These are phyloP conservation scores for Erynnis tages DNA, from an alignment of 2,888 invertebrate species.

Conservation along the genomic window DNA sequence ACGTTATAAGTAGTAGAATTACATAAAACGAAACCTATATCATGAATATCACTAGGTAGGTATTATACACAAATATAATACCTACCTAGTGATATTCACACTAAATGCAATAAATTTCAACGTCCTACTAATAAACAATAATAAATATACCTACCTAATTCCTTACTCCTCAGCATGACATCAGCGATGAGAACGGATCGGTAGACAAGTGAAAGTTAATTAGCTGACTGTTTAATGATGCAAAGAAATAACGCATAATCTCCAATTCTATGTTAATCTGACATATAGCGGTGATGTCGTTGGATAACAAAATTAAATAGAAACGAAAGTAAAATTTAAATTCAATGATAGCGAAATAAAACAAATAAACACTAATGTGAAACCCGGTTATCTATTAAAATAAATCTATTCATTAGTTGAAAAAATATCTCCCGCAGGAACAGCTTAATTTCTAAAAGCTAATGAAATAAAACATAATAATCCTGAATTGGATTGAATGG, in stretches of 20 bases:
- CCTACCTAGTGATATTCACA: too few species aligned
- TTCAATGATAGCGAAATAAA: neutral
- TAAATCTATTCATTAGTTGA: too few species aligned
- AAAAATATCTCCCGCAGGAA: neutral
- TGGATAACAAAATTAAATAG: constrained; percentile 9
- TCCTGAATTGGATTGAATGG: constrained; percentile 9
- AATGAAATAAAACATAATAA: constrained; percentile 1
- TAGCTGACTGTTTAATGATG: constrained; percentile 49
- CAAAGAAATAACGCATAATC: constrained; percentile 34
- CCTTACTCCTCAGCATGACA: constrained; percentile 51
- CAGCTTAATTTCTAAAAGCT: neutral
- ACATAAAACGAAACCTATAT: too few species aligned
- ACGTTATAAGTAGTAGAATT: too few species aligned
- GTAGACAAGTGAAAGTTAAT: constrained; percentile 64
- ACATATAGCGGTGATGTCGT: constrained; percentile 11
- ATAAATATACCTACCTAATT: too few species aligned
- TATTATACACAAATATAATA: too few species aligned
- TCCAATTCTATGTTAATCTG: constrained; percentile 29
- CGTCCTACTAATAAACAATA: too few species aligned
- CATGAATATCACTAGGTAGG: too few species aligned
- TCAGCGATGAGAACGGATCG: constrained; percentile 47
- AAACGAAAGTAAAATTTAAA: constrained; percentile 21
- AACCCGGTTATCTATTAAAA: neutral
- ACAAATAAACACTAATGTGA: neutral
- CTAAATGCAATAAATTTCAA: too few species aligned